phyloP scores from a whole-genome alignment of 2,888 invertebrate species.

The Dexiosoma caninum region DNA sequence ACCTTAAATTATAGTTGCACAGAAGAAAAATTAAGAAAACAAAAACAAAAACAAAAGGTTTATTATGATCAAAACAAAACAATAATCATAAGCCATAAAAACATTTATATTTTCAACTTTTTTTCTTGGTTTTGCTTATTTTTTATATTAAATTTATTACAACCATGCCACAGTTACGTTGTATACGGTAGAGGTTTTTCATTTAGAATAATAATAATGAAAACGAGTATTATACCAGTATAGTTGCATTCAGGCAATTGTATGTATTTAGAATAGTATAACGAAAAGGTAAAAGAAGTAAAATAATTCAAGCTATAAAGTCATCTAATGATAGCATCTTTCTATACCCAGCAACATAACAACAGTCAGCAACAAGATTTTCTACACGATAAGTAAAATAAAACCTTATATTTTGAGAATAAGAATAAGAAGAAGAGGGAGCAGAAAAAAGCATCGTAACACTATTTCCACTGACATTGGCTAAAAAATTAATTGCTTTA shows the following conservation, averaged over 20 bases:
- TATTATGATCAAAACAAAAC: conserved; percentile 54
- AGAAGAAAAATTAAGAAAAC: background rate
- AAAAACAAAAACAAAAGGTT: background rate
- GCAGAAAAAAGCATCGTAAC: background rate
- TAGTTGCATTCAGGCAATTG: conserved; percentile 29
- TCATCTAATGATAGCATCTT: conserved; percentile 62
- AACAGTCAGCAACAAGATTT: conserved; percentile 45
- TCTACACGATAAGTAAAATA: conserved; percentile 38
- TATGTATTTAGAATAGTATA: conserved; percentile 52
- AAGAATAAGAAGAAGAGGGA: background rate
- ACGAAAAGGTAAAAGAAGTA: conserved; percentile 56
- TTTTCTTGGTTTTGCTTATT: too few species aligned
- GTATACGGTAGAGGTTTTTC: background rate
- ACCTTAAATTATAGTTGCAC: conserved; percentile 40
- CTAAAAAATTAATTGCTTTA: too few species aligned
- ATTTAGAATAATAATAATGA: conserved; percentile 26
- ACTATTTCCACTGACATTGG: background rate
- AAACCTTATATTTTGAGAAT: conserved; percentile 19
- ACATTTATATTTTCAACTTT: conserved; percentile 17
- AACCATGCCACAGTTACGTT: background rate
- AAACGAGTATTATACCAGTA: conserved; percentile 42
- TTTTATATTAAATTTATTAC: background rate
- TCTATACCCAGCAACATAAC: conserved; percentile 19
- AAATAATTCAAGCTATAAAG: conserved; percentile 64
- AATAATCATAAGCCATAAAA: conserved; percentile 54